Base-by-base conservation (phyloP, 2,797 vertebrate genomes). In the Amazona ochrocephala region DNA sequence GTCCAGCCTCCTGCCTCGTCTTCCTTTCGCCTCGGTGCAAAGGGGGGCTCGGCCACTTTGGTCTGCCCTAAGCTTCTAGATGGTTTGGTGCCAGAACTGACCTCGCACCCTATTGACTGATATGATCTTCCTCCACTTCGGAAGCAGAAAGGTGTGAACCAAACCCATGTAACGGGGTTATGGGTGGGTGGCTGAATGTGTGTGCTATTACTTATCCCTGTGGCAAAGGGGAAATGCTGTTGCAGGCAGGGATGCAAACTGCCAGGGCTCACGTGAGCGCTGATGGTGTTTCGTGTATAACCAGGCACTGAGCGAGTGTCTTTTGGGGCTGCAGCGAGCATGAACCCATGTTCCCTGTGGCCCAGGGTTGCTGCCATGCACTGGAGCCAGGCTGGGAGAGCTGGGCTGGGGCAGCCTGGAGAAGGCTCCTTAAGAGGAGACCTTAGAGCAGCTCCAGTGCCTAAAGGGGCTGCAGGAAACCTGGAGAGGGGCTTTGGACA, bases 251-350 rank as follows among this genome's bases (percentile, higher is more conserved):
- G 30, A 11, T 26, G 72, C 21, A 17, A 24, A 41, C 34, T 2
- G 83, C 79, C 67, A 10, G 90, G 75, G 62, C 74, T 85, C 13
- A 1, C 0, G 11, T 1, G 16, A n/a, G 66, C 3, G 1, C 32
- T 0, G 0, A 48, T 56, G 32, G 34, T 0, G 4, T 42, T 45
- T 9, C 11, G 1, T 5, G 32, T 8, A 0, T 2, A 9, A 23
- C 13, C 1, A 2, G 62, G 56, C 47, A 10, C 5, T 0, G 39
- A 7, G 42, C 0, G 42, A 4, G 42, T 0, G 5, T 7, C 1
- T 47, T 37, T 22, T 19, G 44, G 77, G 84, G n/a, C 37, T 23
- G 30, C 65, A 39, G 64, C n/a, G 20, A 51, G 42, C 3, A 0
- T 44, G 15, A 9, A 29, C 26, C 22, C 51, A 8, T 5, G 5